Percentiles rank a stretch among this genome's conserved stretches.
Conservation (phyloP, 2,888 invertebrate genomes). For the Orthosia incerta region DNA sequence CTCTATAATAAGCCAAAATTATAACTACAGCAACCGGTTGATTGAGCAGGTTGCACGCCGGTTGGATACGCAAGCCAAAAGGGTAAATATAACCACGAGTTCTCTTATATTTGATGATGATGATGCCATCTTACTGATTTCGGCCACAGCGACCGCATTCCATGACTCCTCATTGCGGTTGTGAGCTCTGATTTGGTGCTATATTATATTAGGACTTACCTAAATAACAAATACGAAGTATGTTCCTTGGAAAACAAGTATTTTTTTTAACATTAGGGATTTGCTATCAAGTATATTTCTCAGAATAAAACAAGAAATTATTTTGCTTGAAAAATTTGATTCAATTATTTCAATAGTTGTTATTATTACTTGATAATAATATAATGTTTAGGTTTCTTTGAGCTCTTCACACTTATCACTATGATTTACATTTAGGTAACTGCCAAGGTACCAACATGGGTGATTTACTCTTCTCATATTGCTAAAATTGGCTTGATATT, state of each 20-base stretch:
- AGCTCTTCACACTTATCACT: background rate
- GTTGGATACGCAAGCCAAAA: constrained; percentile 76
- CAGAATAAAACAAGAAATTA: background rate
- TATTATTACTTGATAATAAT: background rate
- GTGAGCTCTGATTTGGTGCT: too few relatives aligned
- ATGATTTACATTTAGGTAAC: background rate
- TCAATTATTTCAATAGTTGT: background rate
- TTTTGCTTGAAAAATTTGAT: background rate
- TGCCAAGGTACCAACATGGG: too few relatives aligned
- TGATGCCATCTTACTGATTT: too few relatives aligned
- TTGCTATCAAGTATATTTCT: background rate
- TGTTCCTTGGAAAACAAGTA: too few relatives aligned
- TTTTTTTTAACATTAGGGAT: background rate
- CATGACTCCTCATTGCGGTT: too few relatives aligned
- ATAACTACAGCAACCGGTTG: constrained; percentile 70
- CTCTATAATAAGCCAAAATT: constrained; percentile 65
- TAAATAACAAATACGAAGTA: background rate
- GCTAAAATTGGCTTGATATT: background rate
- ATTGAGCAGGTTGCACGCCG: constrained; percentile 79
- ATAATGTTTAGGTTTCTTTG: background rate
- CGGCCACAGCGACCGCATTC: too few relatives aligned
- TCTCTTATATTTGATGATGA: background rate
- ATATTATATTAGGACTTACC: too few relatives aligned
- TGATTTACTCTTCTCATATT: background rate
- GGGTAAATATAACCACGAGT: constrained; percentile 69